Base-by-base conservation (phyloP, 1,140 invertebrate genomes). In the Himalopsyche phryganea region DNA sequence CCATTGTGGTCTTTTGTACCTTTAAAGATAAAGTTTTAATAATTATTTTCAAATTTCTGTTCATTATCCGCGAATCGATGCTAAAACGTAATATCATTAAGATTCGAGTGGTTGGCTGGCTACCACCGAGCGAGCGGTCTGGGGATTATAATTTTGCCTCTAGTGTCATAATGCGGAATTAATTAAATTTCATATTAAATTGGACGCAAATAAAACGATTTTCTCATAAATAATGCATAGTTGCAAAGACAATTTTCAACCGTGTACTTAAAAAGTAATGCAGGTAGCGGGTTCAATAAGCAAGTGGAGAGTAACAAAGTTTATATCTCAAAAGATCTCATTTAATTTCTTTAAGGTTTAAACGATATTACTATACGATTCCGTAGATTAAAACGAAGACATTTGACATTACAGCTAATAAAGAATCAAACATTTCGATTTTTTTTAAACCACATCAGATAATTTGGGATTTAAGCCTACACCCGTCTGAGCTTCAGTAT, bases 31-130 rank as follows among this genome's bases (percentile, higher is more conserved):
- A 64, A 64, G 62, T 64, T 64, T 64, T 64, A 60, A 61, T 64
- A 64, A 64, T 61, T 64, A 64, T 64, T 64, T 64, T 64, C 58
- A 58, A 64, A 58, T 60, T 64, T 64, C 62, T 64, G 62, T 64
- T 64, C 62, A 60, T 64, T 64, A 64, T 64, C 58, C 62, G 62
- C 58, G 62, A 60, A 64, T 61, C 62, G 58, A 60, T 60, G 62
- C 62, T 63, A 23, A 47, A 52, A 47, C 56, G 61, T 63, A 63
- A 63, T 59, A 60, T 59, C 57, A 63, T 63, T 63, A 62, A 60
- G 47, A 58, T 58, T 63, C 36, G 61, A 59, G 61, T 59, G 57
- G 55, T 41, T 50, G 15, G 51, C 40, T 17, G 23, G 40, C n/a
- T 18, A n/a, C 4, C 4, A 9, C 23, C 44, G 56, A 18, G 48